Conservation (phyloP, 2,113 vertebrate species). For the Pao palembangensis region DNA sequence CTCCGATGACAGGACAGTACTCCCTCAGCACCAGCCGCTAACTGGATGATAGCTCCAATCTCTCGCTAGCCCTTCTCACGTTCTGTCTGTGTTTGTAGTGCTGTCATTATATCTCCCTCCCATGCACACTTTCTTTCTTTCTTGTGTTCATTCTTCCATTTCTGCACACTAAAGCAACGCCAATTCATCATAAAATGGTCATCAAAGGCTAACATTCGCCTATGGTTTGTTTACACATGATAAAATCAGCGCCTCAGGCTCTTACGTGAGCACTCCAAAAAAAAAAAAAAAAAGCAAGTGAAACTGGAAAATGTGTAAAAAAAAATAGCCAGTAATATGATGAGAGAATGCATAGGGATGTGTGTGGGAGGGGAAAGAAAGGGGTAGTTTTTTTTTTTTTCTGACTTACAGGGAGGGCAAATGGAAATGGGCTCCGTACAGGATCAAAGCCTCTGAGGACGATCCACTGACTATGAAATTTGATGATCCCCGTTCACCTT, state of each 20-base stretch:
- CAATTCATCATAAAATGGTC: conserved; percentile 3
- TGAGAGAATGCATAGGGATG: conserved; percentile 29
- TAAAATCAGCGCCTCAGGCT: conserved; percentile 54
- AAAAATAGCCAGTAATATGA: conserved; percentile 60
- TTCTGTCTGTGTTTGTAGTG: conserved; percentile 33
- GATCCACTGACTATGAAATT: conserved; percentile 67
- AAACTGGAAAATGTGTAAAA: conserved; percentile 51
- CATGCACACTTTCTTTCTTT: background rate
- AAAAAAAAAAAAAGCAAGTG: conserved; percentile 53
- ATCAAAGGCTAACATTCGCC: conserved; percentile 54
- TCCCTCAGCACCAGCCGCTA: conserved; percentile 57
- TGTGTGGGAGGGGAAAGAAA: conserved; percentile 11
- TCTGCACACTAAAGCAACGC: background rate
- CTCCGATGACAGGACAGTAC: conserved; percentile 67
- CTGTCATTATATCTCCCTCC: conserved; percentile 36
- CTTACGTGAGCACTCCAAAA: conserved; percentile 52
- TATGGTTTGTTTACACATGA: conserved; percentile 60
- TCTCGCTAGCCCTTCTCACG: conserved; percentile 40
- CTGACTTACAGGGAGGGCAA: conserved; percentile 37
- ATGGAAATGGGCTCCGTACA: conserved; percentile 60
- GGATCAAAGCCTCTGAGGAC: conserved; percentile 65
- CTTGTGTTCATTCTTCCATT: background rate
- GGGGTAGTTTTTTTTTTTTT: background rate
- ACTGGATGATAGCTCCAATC: conserved; percentile 67
- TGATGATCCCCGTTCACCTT: conserved; percentile 66